Percentiles rank a stretch among this genome's conserved stretches.
phyloP scores from a whole-genome alignment of 2,888 invertebrate species.

The Chesias legatella region DNA sequence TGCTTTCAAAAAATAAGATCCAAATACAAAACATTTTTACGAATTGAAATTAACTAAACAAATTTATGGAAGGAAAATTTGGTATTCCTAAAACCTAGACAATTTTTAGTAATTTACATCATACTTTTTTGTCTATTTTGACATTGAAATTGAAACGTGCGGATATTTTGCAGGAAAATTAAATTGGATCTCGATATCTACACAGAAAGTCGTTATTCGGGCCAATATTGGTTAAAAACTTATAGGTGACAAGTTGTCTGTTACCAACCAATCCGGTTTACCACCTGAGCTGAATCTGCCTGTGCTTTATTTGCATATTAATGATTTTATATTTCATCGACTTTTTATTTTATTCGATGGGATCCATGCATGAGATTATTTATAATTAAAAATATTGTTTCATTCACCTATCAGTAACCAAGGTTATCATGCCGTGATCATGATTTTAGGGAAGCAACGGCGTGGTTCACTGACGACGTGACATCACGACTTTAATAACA shows the following conservation, averaged over 20 bases:
- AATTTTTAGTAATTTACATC: too few relatives aligned
- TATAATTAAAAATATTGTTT: constrained; percentile 34
- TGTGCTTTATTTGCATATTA: constrained; percentile 65
- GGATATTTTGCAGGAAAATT: constrained; percentile 19
- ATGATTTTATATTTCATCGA: constrained; percentile 55
- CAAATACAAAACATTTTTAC: too few relatives aligned
- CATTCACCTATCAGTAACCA: constrained; percentile 9
- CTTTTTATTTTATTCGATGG: constrained; percentile 49
- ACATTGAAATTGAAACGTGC: constrained; percentile 5
- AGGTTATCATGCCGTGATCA: constrained; percentile 9
- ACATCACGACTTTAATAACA: constrained; percentile 19
- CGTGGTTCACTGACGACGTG: constrained; percentile 15
- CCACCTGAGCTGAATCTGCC: constrained; percentile 68
- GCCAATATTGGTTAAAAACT: constrained; percentile 41
- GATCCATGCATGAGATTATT: constrained; percentile 29
- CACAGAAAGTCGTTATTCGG: constrained; percentile 47
- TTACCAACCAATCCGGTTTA: constrained; percentile 71
- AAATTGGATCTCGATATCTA: constrained; percentile 27
- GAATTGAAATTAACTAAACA: too few relatives aligned
- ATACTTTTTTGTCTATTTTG: neutral
- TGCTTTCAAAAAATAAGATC: too few relatives aligned
- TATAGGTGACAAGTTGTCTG: constrained; percentile 70
- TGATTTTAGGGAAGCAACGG: constrained; percentile 12
- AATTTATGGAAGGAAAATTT: too few relatives aligned
- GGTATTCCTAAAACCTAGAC: too few relatives aligned